Conservation (phyloP, 2,797 vertebrate genomes). For the Enoplosus armatus region DNA sequence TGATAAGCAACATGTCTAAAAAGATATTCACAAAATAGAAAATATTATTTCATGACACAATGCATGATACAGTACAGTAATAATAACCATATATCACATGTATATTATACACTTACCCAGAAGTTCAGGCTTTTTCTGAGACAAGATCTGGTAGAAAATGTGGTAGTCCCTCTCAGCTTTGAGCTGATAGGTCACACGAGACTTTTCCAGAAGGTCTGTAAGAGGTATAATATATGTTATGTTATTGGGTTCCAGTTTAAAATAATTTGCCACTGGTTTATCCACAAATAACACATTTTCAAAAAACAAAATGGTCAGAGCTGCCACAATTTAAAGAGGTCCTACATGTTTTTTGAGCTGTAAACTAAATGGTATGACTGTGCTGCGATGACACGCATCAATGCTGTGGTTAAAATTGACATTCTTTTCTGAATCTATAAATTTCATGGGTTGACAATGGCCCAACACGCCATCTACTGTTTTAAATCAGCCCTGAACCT, state of each 20-base stretch:
- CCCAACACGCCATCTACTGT: too few species aligned
- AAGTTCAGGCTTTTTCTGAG: constrained; percentile 92
- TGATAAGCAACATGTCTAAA: constrained; percentile 92
- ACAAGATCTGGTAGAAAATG: constrained; percentile 92
- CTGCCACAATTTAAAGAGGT: neutral
- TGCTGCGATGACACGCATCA: too few species aligned
- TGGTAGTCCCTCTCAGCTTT: constrained; percentile 91
- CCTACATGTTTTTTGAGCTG: too few species aligned
- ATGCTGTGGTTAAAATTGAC: too few species aligned
- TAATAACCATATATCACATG: neutral
- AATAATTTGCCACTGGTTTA: neutral
- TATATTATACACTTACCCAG: constrained; percentile 80
- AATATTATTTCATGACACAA: neutral
- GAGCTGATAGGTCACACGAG: constrained; percentile 90
- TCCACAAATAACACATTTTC: neutral
- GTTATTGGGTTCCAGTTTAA: neutral
- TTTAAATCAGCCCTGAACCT: too few species aligned
- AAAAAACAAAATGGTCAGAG: neutral
- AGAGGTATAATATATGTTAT: neutral
- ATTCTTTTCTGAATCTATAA: too few species aligned
- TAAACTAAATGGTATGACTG: too few species aligned
- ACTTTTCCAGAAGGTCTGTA: constrained; percentile 91
- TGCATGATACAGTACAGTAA: neutral
- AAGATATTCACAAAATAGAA: neutral
- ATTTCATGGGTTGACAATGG: too few species aligned